These are phyloP conservation scores for Torymus texanus DNA, from an alignment of 2,888 invertebrate species.

Conservation along the genomic window DNA sequence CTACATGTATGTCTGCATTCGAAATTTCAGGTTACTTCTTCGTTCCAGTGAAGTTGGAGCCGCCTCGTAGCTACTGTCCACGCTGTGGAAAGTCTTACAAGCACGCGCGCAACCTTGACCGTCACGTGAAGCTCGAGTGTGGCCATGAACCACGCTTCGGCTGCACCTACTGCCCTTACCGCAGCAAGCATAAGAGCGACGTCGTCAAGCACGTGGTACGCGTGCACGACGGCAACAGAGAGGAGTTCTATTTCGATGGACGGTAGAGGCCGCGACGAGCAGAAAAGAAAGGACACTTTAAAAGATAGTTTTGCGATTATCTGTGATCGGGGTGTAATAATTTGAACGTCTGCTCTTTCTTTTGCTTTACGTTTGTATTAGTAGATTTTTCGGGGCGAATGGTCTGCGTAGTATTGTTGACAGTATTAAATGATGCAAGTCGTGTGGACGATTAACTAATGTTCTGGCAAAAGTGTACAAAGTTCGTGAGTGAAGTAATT, in stretches of 20 bases:
- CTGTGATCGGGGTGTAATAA: no score
- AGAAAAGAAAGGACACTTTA: no score
- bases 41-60: no score
- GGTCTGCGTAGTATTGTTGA: no score
- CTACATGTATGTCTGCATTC: neutral
- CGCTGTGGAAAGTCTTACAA: constrained; percentile 70
- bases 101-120: constrained; percentile 71
- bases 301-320: no score
- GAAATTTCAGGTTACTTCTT: constrained; percentile 4
- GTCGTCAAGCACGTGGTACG: constrained; percentile 33
- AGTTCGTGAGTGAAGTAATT: no score
- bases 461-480: no score
- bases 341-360: no score
- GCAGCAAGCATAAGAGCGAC: constrained; percentile 68
- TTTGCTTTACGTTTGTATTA: no score
- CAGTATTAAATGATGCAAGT: no score
- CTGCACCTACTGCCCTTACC: constrained; percentile 68
- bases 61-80: constrained; percentile 3
- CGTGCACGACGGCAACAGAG: constrained; percentile 20
- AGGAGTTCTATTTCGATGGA: constrained; percentile 16
- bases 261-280: neutral
- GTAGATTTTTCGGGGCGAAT: no score
- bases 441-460: no score
- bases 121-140: constrained; percentile 71
- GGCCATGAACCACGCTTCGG: constrained; percentile 70